Evolutionary conservation across 2,797 vertebrate genomes (phyloP), one percentile per base, ranked within the genome.

Genomic region (Notolepis coatsorum): DNA sequence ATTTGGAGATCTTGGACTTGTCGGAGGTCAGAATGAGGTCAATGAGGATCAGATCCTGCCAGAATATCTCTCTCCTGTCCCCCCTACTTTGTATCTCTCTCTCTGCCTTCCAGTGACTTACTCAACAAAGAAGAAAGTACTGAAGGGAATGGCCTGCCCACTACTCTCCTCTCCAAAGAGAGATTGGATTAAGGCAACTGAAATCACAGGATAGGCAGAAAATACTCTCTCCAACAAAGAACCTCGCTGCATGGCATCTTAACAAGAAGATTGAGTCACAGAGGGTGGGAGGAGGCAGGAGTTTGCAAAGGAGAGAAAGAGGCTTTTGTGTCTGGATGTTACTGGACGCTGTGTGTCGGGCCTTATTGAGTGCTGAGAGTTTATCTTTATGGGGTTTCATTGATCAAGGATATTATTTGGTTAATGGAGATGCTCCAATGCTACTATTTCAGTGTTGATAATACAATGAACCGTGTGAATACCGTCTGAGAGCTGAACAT

Each of bases 181-280:
- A 82, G 85, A 90, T 86, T 80, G 27, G 66, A 84, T 91, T 90
- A 84, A 74, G 68, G 81, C 79, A 90, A 90, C 67, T 88, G 80
- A 87, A 90, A 86, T 90, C 87, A 85, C 88, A 89, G 86, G 87
- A 87, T 61, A 68, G 61, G 48, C 58, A 54, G 56, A 80, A 79
- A 84, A 81, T 66, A 65, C 27, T 50, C 24, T 5, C 7, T 63
- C n/a, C n/a, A 71, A 80, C 65, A 86, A 85, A 82, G 63, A 66
- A 42, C 60, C 59, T 67, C 67, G 61, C 55, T 81, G 54, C 77
- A 47, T 47, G 57, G 64, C 55, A 25, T 75, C n/a, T 64, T 83
- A 89, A 86, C 71, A 54, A 66, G 85, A 84, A 88, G 72, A 86
- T 90, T 86, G 58, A 87, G 86, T 90, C 76, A 77, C 55, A 24